Evolutionary conservation across 2,888 invertebrate genomes (phyloP).

Genomic region (Ophion ventricosus): DNA sequence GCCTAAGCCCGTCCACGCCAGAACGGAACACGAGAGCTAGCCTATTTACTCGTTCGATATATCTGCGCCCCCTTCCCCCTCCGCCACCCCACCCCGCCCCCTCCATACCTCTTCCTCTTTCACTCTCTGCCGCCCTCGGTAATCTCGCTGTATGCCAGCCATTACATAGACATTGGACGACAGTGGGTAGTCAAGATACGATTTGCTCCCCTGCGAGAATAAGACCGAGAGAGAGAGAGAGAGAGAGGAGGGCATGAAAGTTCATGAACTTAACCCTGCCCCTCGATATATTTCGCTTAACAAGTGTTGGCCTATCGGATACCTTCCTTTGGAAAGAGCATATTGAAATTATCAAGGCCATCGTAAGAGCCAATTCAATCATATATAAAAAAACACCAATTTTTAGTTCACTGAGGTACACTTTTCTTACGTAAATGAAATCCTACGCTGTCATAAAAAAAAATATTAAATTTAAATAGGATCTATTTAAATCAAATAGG

Average conservation of each 20-base stretch:
- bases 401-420: neutral
- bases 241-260: constrained; percentile 23
- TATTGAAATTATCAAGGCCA: neutral
- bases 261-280: constrained; percentile 49
- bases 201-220: constrained; percentile 33
- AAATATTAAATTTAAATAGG: too few species aligned
- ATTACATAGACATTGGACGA: constrained; percentile 51
- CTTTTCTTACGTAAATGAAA: too few species aligned
- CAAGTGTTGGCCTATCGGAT: constrained; percentile 27
- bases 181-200: constrained; percentile 53
- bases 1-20: constrained; percentile 79
- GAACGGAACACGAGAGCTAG: constrained; percentile 71
- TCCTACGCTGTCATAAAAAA: too few species aligned
- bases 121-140: constrained; percentile 11
- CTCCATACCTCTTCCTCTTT: constrained; percentile 31
- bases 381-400: neutral
- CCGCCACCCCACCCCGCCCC: constrained; percentile 44
- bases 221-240: constrained; percentile 13
- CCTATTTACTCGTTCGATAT: constrained; percentile 78
- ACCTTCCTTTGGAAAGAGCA: constrained; percentile 4
- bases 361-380: neutral
- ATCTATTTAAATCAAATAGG: too few species aligned
- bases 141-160: constrained; percentile 23
- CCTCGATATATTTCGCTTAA: constrained; percentile 43
- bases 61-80: constrained; percentile 54